A percentile compares a stretch with the other conserved stretches of the same genome.
These are phyloP conservation scores for Sarcophilus harrisii DNA, from an alignment of 2,797 vertebrate species.

Conservation along the genomic window DNA sequence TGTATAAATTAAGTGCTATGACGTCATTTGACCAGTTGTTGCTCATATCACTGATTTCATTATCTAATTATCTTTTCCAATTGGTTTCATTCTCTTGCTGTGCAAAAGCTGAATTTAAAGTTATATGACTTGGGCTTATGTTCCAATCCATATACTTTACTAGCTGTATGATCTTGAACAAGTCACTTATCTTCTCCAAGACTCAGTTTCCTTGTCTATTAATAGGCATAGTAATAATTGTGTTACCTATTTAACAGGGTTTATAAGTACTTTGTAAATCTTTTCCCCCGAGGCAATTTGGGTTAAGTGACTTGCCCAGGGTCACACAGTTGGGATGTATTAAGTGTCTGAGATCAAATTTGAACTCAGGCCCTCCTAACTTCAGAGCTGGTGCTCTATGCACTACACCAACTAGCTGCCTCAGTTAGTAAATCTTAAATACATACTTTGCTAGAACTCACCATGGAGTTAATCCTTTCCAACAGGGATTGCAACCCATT, in stretches of 20 bases:
- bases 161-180: not conserved
- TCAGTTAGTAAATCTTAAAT: not conserved
- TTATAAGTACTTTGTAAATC: not conserved
- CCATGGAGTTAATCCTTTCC: not conserved
- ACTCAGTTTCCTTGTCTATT: not conserved
- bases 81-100: not conserved
- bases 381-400: too few species aligned
- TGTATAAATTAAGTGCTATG: not conserved
- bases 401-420: too few species aligned
- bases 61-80: not conserved
- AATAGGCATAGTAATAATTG: not conserved
- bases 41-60: not conserved
- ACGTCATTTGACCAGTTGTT: not conserved
- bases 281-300: too few species aligned
- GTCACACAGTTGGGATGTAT: too few species aligned
- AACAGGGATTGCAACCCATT: not conserved
- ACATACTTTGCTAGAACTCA: not conserved
- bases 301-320: too few species aligned
- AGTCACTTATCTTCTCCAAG: not conserved
- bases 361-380: too few species aligned
- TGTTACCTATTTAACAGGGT: not conserved
- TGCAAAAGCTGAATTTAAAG: not conserved
- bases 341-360: too few species aligned
- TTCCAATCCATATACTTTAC: not conserved
- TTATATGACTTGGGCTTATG: too few species aligned